Evolutionary conservation across 1,140 invertebrate species (phyloP), one percentile per base, ranked within the genome.

Genomic region (Temnothorax nylanderi): DNA sequence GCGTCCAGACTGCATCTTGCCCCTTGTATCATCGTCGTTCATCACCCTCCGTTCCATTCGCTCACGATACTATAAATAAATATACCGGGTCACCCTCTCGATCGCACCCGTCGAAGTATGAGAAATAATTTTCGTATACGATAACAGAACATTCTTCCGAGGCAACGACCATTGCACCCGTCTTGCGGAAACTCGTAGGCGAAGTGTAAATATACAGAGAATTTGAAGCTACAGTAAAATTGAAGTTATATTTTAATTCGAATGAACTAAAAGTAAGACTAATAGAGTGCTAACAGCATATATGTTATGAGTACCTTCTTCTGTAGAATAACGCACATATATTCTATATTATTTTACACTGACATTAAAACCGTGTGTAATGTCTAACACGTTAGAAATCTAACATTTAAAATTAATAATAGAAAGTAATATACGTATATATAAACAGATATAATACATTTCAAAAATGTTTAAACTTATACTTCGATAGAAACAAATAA

Each of bases 21-120:
- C 82, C 76, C 71, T 81, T 88, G 78, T 90, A 90, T 89, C 86
- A 81, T 87, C 88, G 65, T 89, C 85, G 88, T 90, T 76, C 89
- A 90, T 90, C 89, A 85, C 85, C 86, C 75, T 87, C 77, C 67
- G 78, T 62, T 90, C 67, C 77, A 78, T 72, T 81, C 78, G 41
- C 37, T 62, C 26, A 21, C 16, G 65, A 71, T 37, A 26, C 13
- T 81, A 75, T 89, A 78, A 78, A 90, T 90, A 90, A 87, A 87
- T 90, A 89, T 78, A 89, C 87, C 78, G 64, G 78, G 69, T 89
- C 88, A 89, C 56, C 77, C 76, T 89, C 88, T 89, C 69, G 62
- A 89, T 89, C 82, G 56, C 34, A 13, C 3, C 2, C 26, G n/a
- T 76, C 26, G 21, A 62, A 76, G 72, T 26, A 85, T 11, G n/a